Evolutionary conservation across 2,797 vertebrate species (phyloP).

Genomic region (Aeoliscus strigatus): DNA sequence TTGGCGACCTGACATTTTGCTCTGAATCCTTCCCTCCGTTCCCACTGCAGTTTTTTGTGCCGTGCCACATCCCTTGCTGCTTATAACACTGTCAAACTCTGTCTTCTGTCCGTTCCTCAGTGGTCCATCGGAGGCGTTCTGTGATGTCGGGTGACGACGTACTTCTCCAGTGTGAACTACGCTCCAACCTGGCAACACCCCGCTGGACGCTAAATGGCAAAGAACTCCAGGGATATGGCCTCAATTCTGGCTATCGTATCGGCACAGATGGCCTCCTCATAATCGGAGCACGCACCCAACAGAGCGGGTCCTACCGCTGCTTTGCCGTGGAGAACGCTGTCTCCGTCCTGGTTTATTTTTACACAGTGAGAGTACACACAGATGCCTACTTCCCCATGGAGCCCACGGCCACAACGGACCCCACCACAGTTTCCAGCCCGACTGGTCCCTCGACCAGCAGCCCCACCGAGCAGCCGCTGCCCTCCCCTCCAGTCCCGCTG

Average conservation of each 20-base stretch:
- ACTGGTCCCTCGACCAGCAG: conserved; percentile 8
- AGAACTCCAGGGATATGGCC: conserved; percentile 66
- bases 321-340: conserved; percentile 82
- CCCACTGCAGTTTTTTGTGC: conserved; percentile 5
- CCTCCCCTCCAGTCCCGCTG: conserved; percentile 25
- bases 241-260: conserved; percentile 76
- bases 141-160: conserved; percentile 86
- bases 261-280: conserved; percentile 89
- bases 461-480: conserved; percentile 32
- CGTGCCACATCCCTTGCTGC: too few species aligned
- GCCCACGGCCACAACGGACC: too few species aligned
- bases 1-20: conserved; percentile 9
- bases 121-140: conserved; percentile 66
- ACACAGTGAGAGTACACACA: conserved; percentile 74
- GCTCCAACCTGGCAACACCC: conserved; percentile 87
- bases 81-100: too few species aligned
- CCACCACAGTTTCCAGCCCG: conserved; percentile 2
- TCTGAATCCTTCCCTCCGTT: conserved; percentile 2
- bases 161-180: conserved; percentile 90
- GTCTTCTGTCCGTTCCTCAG: conserved; percentile 1
- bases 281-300: conserved; percentile 75
- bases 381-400: conserved; percentile 53
- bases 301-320: conserved; percentile 86
- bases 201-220: conserved; percentile 82
- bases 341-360: conserved; percentile 73